Evolutionary conservation across 2,113 vertebrate genomes (phyloP).

Genomic region (Actenoides hombroni): DNA sequence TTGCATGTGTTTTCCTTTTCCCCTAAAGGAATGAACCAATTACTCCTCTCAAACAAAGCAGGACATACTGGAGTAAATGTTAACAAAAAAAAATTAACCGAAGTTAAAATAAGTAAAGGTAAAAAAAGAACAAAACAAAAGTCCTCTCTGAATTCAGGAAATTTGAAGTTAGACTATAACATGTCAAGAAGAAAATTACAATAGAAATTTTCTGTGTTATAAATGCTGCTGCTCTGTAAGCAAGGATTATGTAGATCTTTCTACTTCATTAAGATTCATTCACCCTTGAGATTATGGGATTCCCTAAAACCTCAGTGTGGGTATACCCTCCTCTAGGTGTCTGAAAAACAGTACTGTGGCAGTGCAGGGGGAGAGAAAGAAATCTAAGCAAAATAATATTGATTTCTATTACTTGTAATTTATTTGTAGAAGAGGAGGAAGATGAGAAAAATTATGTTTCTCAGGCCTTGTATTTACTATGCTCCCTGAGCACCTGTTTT

Average conservation of each 20-base stretch:
- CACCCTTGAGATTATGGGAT: neutral
- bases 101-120: neutral
- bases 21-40: constrained; percentile 13
- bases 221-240: neutral
- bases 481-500: neutral
- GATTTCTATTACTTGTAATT: neutral
- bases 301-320: neutral
- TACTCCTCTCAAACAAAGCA: constrained; percentile 26
- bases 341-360: neutral
- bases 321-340: neutral
- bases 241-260: neutral
- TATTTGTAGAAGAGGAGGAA: neutral
- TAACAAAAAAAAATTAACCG: neutral
- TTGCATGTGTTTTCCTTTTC: constrained; percentile 4
- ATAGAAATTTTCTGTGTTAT: neutral
- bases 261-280: neutral
- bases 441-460: neutral
- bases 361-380: neutral
- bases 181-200: neutral
- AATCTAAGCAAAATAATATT: neutral
- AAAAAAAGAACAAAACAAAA: neutral
- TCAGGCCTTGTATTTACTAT: neutral
- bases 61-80: neutral
- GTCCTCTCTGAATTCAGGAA: neutral
- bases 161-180: neutral